A percentile compares a stretch with the other conserved stretches of the same genome.
phyloP scores from a whole-genome alignment of 37 sponge, comb jelly and placozoan genomes.

The Amphimedon queenslandica region DNA sequence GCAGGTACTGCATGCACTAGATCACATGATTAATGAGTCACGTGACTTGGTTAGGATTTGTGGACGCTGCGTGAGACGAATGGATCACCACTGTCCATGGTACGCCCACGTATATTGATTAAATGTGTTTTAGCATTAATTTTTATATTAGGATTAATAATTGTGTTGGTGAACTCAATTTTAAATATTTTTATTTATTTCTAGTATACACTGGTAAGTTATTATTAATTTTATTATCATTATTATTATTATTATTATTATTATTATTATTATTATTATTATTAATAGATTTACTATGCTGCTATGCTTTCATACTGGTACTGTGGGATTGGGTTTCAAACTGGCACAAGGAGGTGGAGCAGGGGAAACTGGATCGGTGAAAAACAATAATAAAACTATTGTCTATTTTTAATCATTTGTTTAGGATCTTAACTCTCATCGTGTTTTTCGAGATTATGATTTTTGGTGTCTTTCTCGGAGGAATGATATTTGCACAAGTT shows the following conservation, averaged over 20 bases:
- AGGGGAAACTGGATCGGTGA: constrained; percentile 35
- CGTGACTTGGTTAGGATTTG: constrained; percentile 46
- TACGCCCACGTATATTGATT: not conserved
- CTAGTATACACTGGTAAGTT: constrained; percentile 65
- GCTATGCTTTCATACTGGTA: constrained; percentile 36
- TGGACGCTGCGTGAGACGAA: constrained; percentile 72
- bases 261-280: not conserved
- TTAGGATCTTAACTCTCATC: constrained; percentile 36
- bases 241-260: not conserved
- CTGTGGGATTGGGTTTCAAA: constrained; percentile 43
- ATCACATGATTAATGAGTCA: too few relatives aligned
- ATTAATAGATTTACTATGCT: constrained; percentile 36
- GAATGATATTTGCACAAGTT: constrained; percentile 61
- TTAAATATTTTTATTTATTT: constrained; percentile 79
- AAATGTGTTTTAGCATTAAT: not conserved
- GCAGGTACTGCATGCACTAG: too few relatives aligned
- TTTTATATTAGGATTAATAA: constrained; percentile 64
- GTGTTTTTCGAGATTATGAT: constrained; percentile 52
- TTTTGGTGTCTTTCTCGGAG: constrained; percentile 72
- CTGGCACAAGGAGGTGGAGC: not conserved
- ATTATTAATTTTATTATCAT: not conserved
- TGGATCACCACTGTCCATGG: constrained; percentile 96
- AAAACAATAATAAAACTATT: not conserved
- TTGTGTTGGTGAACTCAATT: constrained; percentile 79
- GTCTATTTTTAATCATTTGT: not conserved